These are phyloP conservation scores for Argya squamiceps DNA, from an alignment of 2,797 vertebrate genomes.

Conservation along the genomic window DNA sequence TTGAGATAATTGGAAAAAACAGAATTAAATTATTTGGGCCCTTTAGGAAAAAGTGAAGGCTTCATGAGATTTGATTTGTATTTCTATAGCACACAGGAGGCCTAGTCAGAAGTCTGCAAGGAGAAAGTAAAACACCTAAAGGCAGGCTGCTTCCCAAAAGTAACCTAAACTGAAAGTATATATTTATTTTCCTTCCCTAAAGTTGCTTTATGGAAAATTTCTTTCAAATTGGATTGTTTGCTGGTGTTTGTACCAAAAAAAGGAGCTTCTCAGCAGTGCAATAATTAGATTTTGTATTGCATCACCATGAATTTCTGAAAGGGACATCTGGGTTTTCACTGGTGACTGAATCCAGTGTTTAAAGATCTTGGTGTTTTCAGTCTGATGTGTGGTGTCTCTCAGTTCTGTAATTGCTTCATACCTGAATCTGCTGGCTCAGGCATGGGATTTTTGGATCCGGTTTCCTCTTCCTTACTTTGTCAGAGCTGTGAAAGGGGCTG, in stretches of 20 bases:
- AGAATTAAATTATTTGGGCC: background rate
- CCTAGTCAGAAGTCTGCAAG: background rate
- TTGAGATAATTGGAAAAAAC: constrained; percentile 5
- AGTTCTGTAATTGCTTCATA: background rate
- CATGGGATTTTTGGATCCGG: background rate
- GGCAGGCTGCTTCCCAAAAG: background rate
- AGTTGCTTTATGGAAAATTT: background rate
- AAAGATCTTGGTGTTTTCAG: background rate
- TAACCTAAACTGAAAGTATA: background rate
- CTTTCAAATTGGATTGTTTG: background rate
- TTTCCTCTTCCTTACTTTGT: background rate
- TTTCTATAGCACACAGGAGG: background rate
- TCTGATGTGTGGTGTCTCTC: background rate
- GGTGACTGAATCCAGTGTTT: background rate
- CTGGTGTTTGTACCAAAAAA: background rate
- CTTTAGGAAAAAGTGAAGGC: background rate
- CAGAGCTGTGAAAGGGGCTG: background rate
- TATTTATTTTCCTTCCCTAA: constrained; percentile 4
- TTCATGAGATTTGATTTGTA: background rate
- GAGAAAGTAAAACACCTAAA: background rate
- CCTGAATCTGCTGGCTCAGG: background rate
- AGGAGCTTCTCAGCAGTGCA: background rate
- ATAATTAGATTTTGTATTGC: background rate
- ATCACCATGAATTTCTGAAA: background rate
- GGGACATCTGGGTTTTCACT: background rate